Evolutionary conservation across 2,888 invertebrate genomes (phyloP), one percentile per base, ranked within the genome.

Genomic region (Polyommatus iphigenia): DNA sequence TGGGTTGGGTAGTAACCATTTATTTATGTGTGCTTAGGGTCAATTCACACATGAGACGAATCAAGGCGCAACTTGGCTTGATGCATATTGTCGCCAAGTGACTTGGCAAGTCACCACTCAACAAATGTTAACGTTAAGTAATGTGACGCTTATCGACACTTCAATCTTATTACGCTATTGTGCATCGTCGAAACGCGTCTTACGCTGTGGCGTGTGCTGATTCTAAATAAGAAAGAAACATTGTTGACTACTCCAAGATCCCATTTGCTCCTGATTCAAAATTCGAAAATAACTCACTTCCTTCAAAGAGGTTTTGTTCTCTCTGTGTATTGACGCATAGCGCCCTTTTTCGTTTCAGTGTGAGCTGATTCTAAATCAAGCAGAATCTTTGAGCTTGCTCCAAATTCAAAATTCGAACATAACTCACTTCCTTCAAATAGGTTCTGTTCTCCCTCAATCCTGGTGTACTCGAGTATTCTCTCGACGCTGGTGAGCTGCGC

Each of bases 401-500:
- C 20, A n/a, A 20, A n/a, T 62, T 36, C 18, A 41, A n/a, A 36
- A 8, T 72, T 36, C 8, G 8, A n/a, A 41, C 20, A 46, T 4
- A 15, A 72, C 93, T 89, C 57, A 94, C 93, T 83, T 83, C 92
- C 93, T 83, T 91, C 85, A 78, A 91, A 91, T 3, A 95, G 92
- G 83, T 96, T 95, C 6, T 90, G 85, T 83, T 97, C 96, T 0
- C 94, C 92, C 2, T 95, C 91, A n/a, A 98, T 91, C 29, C 95
- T 91, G 1, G 96, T 95, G 88, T 98, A 98, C 85, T 98, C 97
- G 13, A 98, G 87, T 0, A 98, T 96, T 82, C 98, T 94, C 91
- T 98, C 98, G 0, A 98, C 98, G 3, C 97, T 96, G 87, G 96
- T 97, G 86, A 97, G 95, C 83, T 96, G 96, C 79, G 97, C 97